Base-by-base conservation (phyloP, 1,140 invertebrate genomes). In the Anadara kagoshimensis region DNA sequence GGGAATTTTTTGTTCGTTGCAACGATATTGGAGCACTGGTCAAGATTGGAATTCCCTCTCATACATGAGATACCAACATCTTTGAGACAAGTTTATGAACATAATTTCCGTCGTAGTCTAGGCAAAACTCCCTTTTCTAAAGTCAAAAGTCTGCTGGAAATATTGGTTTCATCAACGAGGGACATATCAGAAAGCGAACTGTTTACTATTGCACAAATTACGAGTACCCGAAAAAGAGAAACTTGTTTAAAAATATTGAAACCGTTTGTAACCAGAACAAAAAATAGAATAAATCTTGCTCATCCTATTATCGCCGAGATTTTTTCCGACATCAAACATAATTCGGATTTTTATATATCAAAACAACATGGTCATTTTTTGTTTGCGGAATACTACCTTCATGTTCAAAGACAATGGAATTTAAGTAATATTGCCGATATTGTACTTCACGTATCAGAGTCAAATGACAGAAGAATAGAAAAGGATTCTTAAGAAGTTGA, bases 261-360 rank as follows among this genome's bases (percentile, higher is more conserved):
- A 14, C 61, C 47, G 47, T 63, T 63, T 14, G 5, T 63, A 24
- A 24, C 10, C 20, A 16, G 5, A 12, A 10, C 0, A 5, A 7
- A 16, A 7, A 45, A 24, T 2, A 49, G 16, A 5, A 49, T 63
- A 5, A 49, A 22, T 0, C 49, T 49, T 36, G 4, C 29, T 29
- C 61, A 63, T 16, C 47, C 29, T 29, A 18, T 44, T 29, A 29
- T 63, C 26, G 29, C 8, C 18, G 61, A 63, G 7, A 49, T 63
- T 63, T n/a, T 63, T 8, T 49, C 44, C 2, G 14, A 49, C 7
- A 26, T 20, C 12, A n/a, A 26, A 26, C 2, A 29, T 2, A 22
- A 63, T 5, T 63, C 24, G 10, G 3, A 49, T 16, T 63, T 49
- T 51, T 49, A 22, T 26, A 14, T 63, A 1, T 0, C 14, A 49